Percentiles rank a stretch among this genome's conserved stretches.
Conservation (phyloP, 2,888 invertebrate genomes). For the Drosophila prolongata region DNA sequence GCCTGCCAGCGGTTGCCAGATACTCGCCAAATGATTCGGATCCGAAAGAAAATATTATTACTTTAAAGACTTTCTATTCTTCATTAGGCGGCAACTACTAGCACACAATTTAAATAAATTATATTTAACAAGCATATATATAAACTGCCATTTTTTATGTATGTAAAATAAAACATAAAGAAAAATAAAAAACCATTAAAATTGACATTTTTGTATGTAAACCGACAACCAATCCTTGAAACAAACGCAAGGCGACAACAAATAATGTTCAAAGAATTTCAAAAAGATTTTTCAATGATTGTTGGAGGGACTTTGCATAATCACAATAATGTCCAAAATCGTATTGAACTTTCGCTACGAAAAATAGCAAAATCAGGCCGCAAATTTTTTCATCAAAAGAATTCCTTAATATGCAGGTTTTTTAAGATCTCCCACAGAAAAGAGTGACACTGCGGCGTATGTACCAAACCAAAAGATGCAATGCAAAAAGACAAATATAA, state of each 20-base stretch:
- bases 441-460: slow-evolving; percentile 52
- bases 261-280: slow-evolving; percentile 44
- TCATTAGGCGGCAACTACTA: slow-evolving; percentile 70
- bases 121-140: slow-evolving; percentile 58
- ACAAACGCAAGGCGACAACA: slow-evolving; percentile 44
- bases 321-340: slow-evolving; percentile 1
- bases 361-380: slow-evolving; percentile 9
- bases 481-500: slow-evolving; percentile 24
- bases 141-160: slow-evolving; percentile 83
- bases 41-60: slow-evolving; percentile 29
- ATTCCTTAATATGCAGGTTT: slow-evolving; percentile 7
- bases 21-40: slow-evolving; percentile 25
- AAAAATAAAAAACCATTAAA: slow-evolving; percentile 37
- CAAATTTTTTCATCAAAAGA: background rate
- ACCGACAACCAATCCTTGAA: slow-evolving; percentile 15
- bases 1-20: slow-evolving; percentile 37
- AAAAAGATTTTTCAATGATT: slow-evolving; percentile 20
- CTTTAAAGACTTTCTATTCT: slow-evolving; percentile 46
- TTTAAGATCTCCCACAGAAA: slow-evolving; percentile 41
- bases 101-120: slow-evolving; percentile 62
- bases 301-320: slow-evolving; percentile 5
- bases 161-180: slow-evolving; percentile 53
- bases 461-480: slow-evolving; percentile 25
- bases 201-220: slow-evolving; percentile 69
- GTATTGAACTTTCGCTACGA: slow-evolving; percentile 4